phyloP scores from a whole-genome alignment of 2,797 vertebrate genomes.

The Hylomyscus alleni region DNA sequence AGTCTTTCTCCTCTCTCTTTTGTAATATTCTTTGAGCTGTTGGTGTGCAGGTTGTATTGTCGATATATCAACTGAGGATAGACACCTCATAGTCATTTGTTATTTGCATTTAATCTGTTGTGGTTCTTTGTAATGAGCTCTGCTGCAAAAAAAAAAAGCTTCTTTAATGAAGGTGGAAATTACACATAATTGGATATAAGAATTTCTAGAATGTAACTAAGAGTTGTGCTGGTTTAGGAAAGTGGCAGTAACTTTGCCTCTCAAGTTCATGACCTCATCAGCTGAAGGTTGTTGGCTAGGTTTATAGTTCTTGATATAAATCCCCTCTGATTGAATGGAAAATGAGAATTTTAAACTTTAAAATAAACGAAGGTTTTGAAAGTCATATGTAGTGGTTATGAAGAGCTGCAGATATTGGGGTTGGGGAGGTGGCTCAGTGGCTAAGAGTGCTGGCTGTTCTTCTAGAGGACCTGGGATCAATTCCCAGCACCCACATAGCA shows the following conservation, averaged over 20 bases:
- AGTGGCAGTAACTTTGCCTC: not conserved
- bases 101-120: not conserved
- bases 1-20: not conserved
- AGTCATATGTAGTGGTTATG: not conserved
- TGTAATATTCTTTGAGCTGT: not conserved
- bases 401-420: not conserved
- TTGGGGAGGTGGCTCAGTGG: not conserved
- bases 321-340: not conserved
- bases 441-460: not conserved
- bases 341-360: not conserved
- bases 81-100: not conserved
- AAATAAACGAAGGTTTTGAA: slow-evolving; percentile 54
- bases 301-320: not conserved
- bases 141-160: not conserved
- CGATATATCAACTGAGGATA: not conserved
- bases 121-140: not conserved
- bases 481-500: not conserved
- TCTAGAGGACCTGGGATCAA: not conserved
- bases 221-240: not conserved
- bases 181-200: not conserved
- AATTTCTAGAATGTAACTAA: not conserved
- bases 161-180: not conserved
- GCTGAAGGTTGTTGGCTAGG: not conserved
- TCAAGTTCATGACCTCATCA: not conserved
- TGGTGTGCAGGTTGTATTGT: not conserved